Evolutionary conservation across 2,888 invertebrate genomes (phyloP).

Genomic region (Cheilosia pagana): DNA sequence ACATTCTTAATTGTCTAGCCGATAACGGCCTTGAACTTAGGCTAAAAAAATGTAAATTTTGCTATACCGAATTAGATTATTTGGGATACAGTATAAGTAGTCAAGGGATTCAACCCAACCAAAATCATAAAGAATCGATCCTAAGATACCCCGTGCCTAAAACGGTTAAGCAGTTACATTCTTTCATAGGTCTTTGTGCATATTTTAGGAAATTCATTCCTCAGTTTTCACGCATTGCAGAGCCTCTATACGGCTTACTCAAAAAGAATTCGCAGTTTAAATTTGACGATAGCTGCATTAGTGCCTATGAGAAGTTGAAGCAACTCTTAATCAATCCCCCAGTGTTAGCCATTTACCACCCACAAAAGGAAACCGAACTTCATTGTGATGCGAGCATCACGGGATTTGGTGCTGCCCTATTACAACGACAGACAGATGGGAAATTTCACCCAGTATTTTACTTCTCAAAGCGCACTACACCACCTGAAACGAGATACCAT

Average conservation of each 20-base stretch:
- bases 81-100: constrained; percentile 20
- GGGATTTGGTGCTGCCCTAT: constrained; percentile 76
- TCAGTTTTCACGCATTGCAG: constrained; percentile 72
- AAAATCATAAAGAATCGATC: constrained; percentile 20
- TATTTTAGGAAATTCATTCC: constrained; percentile 59
- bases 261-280: constrained; percentile 31
- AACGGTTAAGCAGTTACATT: not conserved
- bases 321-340: constrained; percentile 52
- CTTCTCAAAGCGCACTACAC: constrained; percentile 77
- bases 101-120: constrained; percentile 19
- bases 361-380: constrained; percentile 76
- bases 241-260: constrained; percentile 77
- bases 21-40: not conserved
- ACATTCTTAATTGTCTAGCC: not conserved
- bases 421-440: constrained; percentile 70
- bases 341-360: constrained; percentile 77
- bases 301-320: constrained; percentile 45
- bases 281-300: constrained; percentile 26
- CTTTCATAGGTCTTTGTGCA: constrained; percentile 53
- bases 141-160: constrained; percentile 31
- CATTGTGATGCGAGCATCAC: constrained; percentile 77
- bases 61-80: not conserved
- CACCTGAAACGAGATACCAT: constrained; percentile 76
- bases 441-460: constrained; percentile 77
- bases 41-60: not conserved